Evolutionary conservation across 1,140 invertebrate species (phyloP).

Genomic region (Temnothorax longispinosus): DNA sequence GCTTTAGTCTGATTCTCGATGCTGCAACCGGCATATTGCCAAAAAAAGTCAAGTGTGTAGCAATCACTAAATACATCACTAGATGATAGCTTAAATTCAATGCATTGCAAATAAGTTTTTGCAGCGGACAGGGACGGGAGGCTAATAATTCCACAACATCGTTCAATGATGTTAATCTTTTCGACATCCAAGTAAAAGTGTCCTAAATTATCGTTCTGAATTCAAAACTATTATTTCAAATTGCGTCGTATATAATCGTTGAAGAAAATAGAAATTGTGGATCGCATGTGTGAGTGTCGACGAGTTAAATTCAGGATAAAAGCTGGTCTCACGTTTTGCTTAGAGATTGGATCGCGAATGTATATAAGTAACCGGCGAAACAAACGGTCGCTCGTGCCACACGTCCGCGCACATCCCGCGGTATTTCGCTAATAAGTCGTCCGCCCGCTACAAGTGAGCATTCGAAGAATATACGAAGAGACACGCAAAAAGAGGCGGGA

Average conservation of each 20-base stretch:
- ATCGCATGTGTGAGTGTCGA: no score
- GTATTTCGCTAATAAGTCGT: constrained; percentile 75
- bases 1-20: no score
- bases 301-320: not conserved
- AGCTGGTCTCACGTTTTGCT: not conserved
- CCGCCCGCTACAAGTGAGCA: constrained; percentile 62
- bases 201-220: not conserved
- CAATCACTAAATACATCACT: no score
- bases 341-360: not conserved
- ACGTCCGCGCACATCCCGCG: constrained; percentile 62
- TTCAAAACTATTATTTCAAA: not conserved
- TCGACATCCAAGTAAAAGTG: no score
- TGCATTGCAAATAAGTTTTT: not conserved
- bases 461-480: constrained; percentile 69
- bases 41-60: no score
- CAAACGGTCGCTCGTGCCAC: constrained; percentile 63
- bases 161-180: not conserved
- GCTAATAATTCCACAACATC: not conserved
- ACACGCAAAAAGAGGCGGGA: constrained; percentile 70
- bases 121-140: not conserved
- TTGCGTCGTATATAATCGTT: not conserved
- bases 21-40: no score
- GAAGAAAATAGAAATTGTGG: not conserved
- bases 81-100: not conserved
- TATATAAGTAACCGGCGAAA: constrained; percentile 2